Conservation (phyloP, 2,797 vertebrate genomes). For the Pagetopsis macropterus region DNA sequence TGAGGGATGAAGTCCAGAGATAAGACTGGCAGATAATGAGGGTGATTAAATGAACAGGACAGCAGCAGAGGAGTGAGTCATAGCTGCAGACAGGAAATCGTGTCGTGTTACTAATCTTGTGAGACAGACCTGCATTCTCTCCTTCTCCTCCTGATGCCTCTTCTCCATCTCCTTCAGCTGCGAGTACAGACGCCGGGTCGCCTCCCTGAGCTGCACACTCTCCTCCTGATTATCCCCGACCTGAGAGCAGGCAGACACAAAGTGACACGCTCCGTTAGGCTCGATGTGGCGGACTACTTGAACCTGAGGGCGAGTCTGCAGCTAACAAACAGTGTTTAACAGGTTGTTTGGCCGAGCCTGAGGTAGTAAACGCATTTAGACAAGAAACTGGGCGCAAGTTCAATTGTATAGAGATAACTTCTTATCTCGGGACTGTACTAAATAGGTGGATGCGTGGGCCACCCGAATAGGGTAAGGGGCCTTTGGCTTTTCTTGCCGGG, state of each 20-base stretch:
- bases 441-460: too few relatives aligned
- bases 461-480: too few relatives aligned
- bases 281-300: slow-evolving; percentile 34
- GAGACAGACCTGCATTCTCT: slow-evolving; percentile 83
- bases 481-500: too few relatives aligned
- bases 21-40: slow-evolving; percentile 46
- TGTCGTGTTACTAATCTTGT: slow-evolving; percentile 31
- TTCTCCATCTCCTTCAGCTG: slow-evolving; percentile 88
- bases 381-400: slow-evolving; percentile 14
- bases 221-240: slow-evolving; percentile 75
- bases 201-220: slow-evolving; percentile 78
- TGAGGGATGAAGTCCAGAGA: slow-evolving; percentile 38
- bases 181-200: slow-evolving; percentile 75
- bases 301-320: slow-evolving; percentile 20
- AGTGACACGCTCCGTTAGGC: slow-evolving; percentile 49
- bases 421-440: not conserved
- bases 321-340: slow-evolving; percentile 21
- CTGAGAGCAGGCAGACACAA: slow-evolving; percentile 51
- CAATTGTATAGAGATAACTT: slow-evolving; percentile 14
- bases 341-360: slow-evolving; percentile 18
- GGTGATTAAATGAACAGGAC: slow-evolving; percentile 31
- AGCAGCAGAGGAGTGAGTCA: slow-evolving; percentile 54
- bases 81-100: slow-evolving; percentile 38
- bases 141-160: slow-evolving; percentile 84
- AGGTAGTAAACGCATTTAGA: slow-evolving; percentile 18